A percentile compares a stretch with the other conserved stretches of the same genome.
These are phyloP conservation scores for Pantherophis alleghaniensis DNA, from an alignment of 2,797 vertebrate species.

Conservation along the genomic window DNA sequence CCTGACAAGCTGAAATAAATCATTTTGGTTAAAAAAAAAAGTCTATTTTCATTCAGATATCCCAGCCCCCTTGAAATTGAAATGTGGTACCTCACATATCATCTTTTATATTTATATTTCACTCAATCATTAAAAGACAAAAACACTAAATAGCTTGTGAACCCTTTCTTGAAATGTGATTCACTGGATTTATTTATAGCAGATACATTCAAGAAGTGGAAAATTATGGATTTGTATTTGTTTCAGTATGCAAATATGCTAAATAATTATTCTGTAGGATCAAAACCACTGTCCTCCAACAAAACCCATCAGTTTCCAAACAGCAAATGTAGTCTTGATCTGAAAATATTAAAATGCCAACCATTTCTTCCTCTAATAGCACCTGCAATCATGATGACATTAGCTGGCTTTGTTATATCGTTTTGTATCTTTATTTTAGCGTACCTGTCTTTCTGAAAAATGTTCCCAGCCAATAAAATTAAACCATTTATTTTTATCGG, in stretches of 20 bases:
- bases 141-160: not conserved
- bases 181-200: not conserved
- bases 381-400: not conserved
- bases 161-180: not conserved
- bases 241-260: not conserved
- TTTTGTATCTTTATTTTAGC: slow-evolving; percentile 3
- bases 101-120: not conserved
- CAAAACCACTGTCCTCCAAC: not conserved
- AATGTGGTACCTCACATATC: not conserved
- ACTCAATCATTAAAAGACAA: not conserved
- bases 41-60: not conserved
- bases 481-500: slow-evolving; percentile 12
- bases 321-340: not conserved
- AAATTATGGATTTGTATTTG: not conserved
- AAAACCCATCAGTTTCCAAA: not conserved
- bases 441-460: not conserved
- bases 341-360: not conserved
- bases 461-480: not conserved
- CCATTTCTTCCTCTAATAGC: not conserved
- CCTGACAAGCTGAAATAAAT: not conserved
- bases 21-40: not conserved
- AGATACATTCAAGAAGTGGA: not conserved
- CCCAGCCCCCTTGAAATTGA: not conserved
- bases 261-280: not conserved
- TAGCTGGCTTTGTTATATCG: not conserved